Base-by-base conservation (phyloP, 2,797 vertebrate genomes). In the Thripadectes ignobilis region DNA sequence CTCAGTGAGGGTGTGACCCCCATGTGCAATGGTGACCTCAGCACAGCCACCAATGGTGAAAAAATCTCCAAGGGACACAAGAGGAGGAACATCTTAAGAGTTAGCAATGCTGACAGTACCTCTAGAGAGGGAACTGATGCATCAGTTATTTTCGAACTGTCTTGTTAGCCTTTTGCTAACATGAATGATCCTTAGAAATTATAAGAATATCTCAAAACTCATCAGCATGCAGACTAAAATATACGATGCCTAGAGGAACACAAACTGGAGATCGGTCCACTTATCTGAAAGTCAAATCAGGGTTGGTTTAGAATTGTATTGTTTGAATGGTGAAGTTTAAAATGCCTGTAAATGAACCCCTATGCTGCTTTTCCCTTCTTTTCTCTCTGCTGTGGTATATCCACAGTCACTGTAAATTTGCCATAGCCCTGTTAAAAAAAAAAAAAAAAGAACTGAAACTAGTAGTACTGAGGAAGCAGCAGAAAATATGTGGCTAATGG, bases 191-290 rank as follows among this genome's bases (percentile, higher is more conserved):
- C 45, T 74, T 27, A 77, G 29, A 91, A 88, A 83, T 0, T 0
- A 22, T 29, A 76, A 41, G 8, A 71, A 23, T 18, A 38, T 52
- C 76, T 90, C 49, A 74, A 79, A 75, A 72, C 16, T 82, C 14
- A 34, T 48, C 77, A 66, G 9, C 3, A 4, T 54, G 39, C 29
- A 89, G 34, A 61, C 15, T 72, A 55, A 90, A 81, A 62, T 58
- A 29, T 13, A 75, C 0, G 0, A 58, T 65, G 38, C 23, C 46
- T 74, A 27, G 46, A 12, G 15, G 27, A 43, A 45, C 0, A 2
- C 3, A n/a, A 82, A 61, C 5, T 38, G 38, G 8, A 71, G 19
- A 75, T 13, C 3, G 2, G 21, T 49, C 49, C 29, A 41, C 49
- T 41, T 81, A 88, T 68, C 69, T 61, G 43, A 72, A 93, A 94